phyloP scores from a whole-genome alignment of 2,113 vertebrate species.

The Hemichromis elongatus region DNA sequence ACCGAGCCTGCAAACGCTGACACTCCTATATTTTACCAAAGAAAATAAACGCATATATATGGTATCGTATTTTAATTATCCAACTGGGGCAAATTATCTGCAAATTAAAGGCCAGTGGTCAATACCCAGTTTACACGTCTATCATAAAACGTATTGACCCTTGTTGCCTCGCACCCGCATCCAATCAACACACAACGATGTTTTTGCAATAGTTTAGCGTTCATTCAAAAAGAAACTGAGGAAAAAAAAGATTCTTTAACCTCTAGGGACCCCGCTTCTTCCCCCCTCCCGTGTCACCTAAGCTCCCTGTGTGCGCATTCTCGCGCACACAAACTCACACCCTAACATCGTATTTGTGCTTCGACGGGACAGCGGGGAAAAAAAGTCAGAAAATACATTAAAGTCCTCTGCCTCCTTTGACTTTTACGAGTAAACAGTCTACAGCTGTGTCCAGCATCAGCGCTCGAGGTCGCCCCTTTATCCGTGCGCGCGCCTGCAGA shows the following conservation, averaged over 20 bases:
- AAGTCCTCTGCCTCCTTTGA: constrained; percentile 47
- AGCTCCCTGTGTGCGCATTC: background rate
- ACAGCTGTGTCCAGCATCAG: constrained; percentile 27
- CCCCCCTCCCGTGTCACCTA: background rate
- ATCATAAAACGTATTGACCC: constrained; percentile 56
- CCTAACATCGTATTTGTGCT: background rate
- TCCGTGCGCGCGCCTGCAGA: constrained; percentile 51
- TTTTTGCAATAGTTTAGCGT: background rate
- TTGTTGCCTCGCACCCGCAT: constrained; percentile 16
- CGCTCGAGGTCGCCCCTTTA: constrained; percentile 17
- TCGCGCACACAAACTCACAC: background rate
- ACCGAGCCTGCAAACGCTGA: constrained; percentile 54
- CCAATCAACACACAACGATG: background rate
- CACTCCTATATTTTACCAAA: constrained; percentile 15
- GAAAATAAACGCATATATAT: constrained; percentile 26
- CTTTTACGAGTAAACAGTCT: constrained; percentile 44
- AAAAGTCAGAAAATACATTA: constrained; percentile 37
- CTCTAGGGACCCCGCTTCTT: background rate
- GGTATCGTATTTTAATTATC: constrained; percentile 23
- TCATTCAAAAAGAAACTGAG: background rate
- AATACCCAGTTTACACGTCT: constrained; percentile 54
- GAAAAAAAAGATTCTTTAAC: background rate
- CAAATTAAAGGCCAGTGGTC: constrained; percentile 50
- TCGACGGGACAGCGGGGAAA: constrained; percentile 1
- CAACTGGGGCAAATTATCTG: constrained; percentile 42